phyloP scores from a whole-genome alignment of 2,113 vertebrate genomes.

The Seriola dumerili region DNA sequence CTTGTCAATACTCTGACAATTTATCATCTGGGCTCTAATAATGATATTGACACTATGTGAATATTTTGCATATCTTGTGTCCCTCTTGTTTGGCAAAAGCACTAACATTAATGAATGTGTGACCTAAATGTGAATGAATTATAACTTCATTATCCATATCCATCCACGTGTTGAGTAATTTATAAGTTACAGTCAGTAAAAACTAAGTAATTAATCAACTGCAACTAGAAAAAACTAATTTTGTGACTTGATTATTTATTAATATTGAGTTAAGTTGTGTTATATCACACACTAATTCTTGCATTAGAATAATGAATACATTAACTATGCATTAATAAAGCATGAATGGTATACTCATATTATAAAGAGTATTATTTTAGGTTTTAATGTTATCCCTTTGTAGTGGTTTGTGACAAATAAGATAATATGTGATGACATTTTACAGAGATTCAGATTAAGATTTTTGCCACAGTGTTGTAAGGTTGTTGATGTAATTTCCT shows the following conservation, averaged over 20 bases:
- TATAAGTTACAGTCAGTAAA: neutral
- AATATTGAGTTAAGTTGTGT: neutral
- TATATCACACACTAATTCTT: neutral
- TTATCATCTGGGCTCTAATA: neutral
- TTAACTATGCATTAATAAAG: neutral
- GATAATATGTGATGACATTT: neutral
- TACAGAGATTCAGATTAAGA: constrained; percentile 4
- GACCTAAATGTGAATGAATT: neutral
- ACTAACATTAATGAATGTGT: neutral
- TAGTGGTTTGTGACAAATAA: neutral
- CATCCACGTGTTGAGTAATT: neutral
- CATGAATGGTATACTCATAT: neutral
- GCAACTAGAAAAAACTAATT: neutral
- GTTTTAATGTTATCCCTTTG: neutral
- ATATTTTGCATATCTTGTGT: neutral
- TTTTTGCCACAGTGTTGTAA: constrained; percentile 16
- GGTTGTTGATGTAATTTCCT: constrained; percentile 13
- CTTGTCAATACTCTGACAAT: neutral
- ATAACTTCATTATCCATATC: constrained; percentile 1
- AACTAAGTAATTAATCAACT: neutral
- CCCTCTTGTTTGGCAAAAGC: neutral
- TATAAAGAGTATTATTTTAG: neutral
- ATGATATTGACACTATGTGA: neutral
- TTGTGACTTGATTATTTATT: constrained; percentile 1
- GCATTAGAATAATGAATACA: neutral